phyloP scores from a whole-genome alignment of 2,113 vertebrate species.

The Ovibos moschatus region DNA sequence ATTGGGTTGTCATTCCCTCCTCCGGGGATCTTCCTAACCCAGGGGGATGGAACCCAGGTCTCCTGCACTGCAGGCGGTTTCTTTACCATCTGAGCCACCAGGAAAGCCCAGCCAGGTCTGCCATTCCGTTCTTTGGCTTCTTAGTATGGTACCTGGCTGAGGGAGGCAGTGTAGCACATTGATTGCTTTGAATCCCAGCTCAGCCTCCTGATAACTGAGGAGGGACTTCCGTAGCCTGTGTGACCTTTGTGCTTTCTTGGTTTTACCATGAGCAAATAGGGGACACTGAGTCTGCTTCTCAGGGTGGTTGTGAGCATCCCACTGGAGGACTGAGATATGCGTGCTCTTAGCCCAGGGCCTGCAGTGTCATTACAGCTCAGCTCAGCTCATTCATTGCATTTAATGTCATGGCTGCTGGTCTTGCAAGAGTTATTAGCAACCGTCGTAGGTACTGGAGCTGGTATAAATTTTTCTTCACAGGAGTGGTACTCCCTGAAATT shows the following conservation, averaged over 20 bases:
- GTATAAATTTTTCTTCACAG: neutral
- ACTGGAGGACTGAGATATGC: neutral
- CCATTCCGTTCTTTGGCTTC: neutral
- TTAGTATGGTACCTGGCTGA: neutral
- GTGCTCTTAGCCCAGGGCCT: neutral
- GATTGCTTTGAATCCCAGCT: neutral
- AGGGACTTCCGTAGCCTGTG: neutral
- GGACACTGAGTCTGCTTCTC: neutral
- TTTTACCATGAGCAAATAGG: neutral
- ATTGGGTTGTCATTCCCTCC: neutral
- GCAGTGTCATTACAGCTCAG: neutral
- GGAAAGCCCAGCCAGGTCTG: neutral
- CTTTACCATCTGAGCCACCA: neutral
- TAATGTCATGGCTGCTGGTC: neutral
- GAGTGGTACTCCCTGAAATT: neutral
- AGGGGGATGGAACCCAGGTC: neutral
- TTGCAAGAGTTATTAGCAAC: neutral
- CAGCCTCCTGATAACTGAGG: neutral
- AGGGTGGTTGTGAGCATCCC: neutral
- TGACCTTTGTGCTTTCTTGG: neutral
- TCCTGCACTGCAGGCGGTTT: neutral
- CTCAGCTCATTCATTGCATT: neutral
- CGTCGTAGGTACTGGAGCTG: rapidly evolving
- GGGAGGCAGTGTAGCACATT: neutral
- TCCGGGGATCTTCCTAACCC: neutral